Evolutionary conservation across 2,113 vertebrate species (phyloP), one percentile per base, ranked within the genome.

Genomic region (Gavialis gangeticus): DNA sequence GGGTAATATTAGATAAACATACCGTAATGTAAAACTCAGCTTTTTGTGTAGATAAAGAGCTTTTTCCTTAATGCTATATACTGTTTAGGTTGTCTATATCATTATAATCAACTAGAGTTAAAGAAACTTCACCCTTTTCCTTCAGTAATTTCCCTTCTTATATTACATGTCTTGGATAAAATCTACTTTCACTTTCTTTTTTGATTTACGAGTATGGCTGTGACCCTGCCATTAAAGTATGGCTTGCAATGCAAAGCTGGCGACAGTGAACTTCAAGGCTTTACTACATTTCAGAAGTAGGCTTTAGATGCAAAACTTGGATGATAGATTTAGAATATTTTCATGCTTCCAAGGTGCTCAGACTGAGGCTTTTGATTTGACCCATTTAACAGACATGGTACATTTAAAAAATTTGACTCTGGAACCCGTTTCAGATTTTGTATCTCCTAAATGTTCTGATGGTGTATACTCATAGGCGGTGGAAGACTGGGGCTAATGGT

Each of bases 151-250:
- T 94, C 94, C 12, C 64, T 63, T 2, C 4, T 30, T n/a, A 30
- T 30, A 67, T 81, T 92, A 86, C 14, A 46, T 82, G 80, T 91
- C 80, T 87, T 85, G 62, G 78, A 83, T 89, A 6, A 92, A 96
- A 92, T 27, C 12, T 60, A 90, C 77, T 95, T 96, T 96, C 89
- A 75, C 80, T 95, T 95, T 96, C 88, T 91, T 79, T 95, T 96
- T 82, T 66, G 37, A 85, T 25, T 89, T 93, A 89, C 55, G 62
- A 58, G 18, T 94, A 81, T 15, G 13, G 25, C 1, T 60, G 57
- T 34, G 57, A 78, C 54, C 59, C 25, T 46, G 22, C 79, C 63
- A 66, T n/a, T 66, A 87, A 91, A 91, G 87, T 16, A 79, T 66
- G 79, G 73, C 62, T 79, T 75, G 71, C 25, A 60, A 67, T 89